Conservation (phyloP, 2,113 vertebrate genomes). For the Rhinoderma darwinii region DNA sequence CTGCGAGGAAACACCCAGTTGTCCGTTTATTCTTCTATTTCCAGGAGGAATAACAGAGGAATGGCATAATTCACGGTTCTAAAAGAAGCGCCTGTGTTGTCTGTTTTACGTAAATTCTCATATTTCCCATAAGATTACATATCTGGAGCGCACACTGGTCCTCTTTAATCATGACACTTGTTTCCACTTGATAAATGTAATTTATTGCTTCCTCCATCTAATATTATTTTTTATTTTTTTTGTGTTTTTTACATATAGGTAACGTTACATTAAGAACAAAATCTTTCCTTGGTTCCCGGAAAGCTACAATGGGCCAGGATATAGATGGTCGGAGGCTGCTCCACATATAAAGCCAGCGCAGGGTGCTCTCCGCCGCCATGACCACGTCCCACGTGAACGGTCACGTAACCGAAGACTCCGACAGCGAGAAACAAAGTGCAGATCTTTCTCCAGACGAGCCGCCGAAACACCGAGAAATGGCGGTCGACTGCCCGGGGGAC, state of each 20-base stretch:
- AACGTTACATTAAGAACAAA: no score
- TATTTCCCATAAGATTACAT: no score
- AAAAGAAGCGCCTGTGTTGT: no score
- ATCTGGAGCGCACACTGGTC: no score
- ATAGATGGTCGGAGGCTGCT: neutral
- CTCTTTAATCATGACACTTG: no score
- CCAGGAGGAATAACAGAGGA: no score
- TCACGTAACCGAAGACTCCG: constrained; percentile 85
- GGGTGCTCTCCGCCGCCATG: constrained; percentile 74
- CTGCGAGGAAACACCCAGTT: no score
- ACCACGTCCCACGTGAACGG: constrained; percentile 92
- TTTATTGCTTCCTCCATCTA: no score
- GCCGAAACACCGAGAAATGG: constrained; percentile 85
- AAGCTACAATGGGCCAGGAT: constrained; percentile 70
- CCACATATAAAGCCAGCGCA: neutral
- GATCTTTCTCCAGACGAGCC: constrained; percentile 76
- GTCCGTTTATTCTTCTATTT: no score
- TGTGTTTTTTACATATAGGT: constrained; percentile 66
- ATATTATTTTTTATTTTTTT: neutral
- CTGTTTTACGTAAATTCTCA: no score
- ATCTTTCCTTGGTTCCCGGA: neutral
- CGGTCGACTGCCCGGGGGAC: constrained; percentile 93
- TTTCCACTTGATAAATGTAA: no score
- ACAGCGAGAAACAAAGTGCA: constrained; percentile 79
- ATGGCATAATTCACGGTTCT: no score